These are phyloP conservation scores for Cephus runcator DNA, from an alignment of 2,888 invertebrate genomes.

Conservation along the genomic window DNA sequence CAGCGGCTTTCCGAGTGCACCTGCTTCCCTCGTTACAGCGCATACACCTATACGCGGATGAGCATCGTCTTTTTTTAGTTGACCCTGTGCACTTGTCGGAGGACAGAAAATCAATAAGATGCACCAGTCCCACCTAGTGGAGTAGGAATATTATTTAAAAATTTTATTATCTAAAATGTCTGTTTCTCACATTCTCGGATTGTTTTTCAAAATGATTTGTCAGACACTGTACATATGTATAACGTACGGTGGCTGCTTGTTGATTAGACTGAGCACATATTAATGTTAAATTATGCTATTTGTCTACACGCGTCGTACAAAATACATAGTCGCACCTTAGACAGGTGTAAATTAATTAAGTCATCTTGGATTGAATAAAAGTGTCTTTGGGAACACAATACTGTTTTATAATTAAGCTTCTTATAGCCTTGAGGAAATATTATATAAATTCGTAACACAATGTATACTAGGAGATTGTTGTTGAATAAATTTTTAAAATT, in stretches of 20 bases:
- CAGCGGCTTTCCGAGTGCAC: not conserved
- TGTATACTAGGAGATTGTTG: too few species aligned
- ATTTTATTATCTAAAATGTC: not conserved
- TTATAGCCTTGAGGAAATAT: too few species aligned
- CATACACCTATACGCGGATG: rapidly evolving
- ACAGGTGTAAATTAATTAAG: not conserved
- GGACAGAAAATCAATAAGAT: not conserved
- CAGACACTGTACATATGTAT: not conserved
- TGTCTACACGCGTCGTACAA: not conserved
- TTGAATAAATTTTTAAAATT: too few species aligned
- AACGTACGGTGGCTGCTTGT: not conserved
- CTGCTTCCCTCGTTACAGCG: not conserved
- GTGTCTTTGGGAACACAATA: not conserved
- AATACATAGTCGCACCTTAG: not conserved
- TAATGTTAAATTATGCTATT: not conserved
- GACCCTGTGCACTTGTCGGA: not conserved
- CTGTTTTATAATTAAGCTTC: too few species aligned
- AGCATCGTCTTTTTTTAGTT: not conserved
- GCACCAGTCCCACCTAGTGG: not conserved
- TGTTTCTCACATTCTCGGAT: not conserved
- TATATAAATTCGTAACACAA: too few species aligned
- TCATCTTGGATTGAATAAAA: not conserved
- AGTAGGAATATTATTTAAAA: not conserved
- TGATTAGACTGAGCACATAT: not conserved
- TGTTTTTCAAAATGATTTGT: not conserved